phyloP scores from a whole-genome alignment of 1,140 invertebrate genomes.

The Drosophila repletoides region DNA sequence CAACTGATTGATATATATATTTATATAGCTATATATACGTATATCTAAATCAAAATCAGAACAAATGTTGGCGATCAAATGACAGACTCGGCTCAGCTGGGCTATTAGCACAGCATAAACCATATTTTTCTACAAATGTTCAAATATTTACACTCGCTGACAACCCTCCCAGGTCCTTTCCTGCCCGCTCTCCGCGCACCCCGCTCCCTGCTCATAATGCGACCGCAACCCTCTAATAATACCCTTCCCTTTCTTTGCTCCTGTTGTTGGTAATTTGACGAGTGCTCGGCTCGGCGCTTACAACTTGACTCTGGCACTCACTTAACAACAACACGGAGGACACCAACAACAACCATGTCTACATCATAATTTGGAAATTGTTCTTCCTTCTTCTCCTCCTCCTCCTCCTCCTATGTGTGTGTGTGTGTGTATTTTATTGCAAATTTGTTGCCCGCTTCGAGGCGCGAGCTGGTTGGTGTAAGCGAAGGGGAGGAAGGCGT shows the following conservation, averaged over 20 bases:
- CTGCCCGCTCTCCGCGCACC: not conserved
- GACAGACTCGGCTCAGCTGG: slow-evolving; percentile 47
- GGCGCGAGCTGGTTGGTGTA: not conserved
- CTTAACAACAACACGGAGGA: slow-evolving; percentile 41
- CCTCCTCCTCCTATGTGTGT: slow-evolving; percentile 19
- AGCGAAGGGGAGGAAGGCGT: not conserved
- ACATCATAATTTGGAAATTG: slow-evolving; percentile 41
- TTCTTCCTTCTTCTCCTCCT: slow-evolving; percentile 12
- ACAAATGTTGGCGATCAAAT: slow-evolving; percentile 72
- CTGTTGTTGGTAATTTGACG: slow-evolving; percentile 62
- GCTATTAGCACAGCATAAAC: slow-evolving; percentile 72
- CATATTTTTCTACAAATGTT: slow-evolving; percentile 78
- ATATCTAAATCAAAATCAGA: slow-evolving; percentile 23
- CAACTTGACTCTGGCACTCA: slow-evolving; percentile 76
- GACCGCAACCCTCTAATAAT: slow-evolving; percentile 49
- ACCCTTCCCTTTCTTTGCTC: not conserved
- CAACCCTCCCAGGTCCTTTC: slow-evolving; percentile 18
- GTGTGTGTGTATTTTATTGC: slow-evolving; percentile 58
- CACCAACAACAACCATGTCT: slow-evolving; percentile 12
- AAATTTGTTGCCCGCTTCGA: slow-evolving; percentile 49
- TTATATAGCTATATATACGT: not conserved
- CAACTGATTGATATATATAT: slow-evolving; percentile 30
- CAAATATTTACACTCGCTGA: slow-evolving; percentile 65
- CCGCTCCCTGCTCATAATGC: slow-evolving; percentile 1
- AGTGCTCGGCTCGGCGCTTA: slow-evolving; percentile 47